These are phyloP conservation scores for Bedellia somnulentella DNA, from an alignment of 2,888 invertebrate genomes.

Conservation along the genomic window DNA sequence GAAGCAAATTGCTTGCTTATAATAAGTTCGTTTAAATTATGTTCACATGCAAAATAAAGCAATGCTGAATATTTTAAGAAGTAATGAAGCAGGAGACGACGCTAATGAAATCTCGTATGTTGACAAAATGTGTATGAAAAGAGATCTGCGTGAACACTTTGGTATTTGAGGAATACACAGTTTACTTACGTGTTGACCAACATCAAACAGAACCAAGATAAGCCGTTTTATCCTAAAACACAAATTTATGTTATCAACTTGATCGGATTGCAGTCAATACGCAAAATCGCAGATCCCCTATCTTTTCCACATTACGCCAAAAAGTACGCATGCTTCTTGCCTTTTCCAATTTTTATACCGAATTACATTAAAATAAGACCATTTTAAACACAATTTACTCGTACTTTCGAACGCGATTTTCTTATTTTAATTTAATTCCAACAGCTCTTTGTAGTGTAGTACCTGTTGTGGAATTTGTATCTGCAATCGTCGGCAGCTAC, in stretches of 20 bases:
- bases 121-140: slow-evolving; percentile 37
- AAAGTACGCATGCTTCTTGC: slow-evolving; percentile 70
- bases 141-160: slow-evolving; percentile 56
- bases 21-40: neutral
- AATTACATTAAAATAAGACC: slow-evolving; percentile 57
- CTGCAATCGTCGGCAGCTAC: slow-evolving; percentile 98
- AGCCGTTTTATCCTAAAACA: too few species aligned
- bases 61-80: too few species aligned
- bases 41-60: neutral
- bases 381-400: slow-evolving; percentile 10
- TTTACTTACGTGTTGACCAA: too few species aligned
- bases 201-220: too few species aligned
- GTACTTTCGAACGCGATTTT: slow-evolving; percentile 14
- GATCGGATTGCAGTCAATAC: too few species aligned
- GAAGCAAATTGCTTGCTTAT: neutral
- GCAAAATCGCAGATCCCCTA: slow-evolving; percentile 49
- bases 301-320: slow-evolving; percentile 21
- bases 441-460: slow-evolving; percentile 25
- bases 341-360: slow-evolving; percentile 39
- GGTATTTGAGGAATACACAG: too few species aligned
- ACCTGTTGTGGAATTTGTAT: slow-evolving; percentile 97
- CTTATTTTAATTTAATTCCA: slow-evolving; percentile 57
- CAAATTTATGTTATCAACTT: too few species aligned
- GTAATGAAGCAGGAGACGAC: slow-evolving; percentile 19
- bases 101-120: too few species aligned